phyloP scores from a whole-genome alignment of 2,797 vertebrate species.

The Thaleichthys pacificus region DNA sequence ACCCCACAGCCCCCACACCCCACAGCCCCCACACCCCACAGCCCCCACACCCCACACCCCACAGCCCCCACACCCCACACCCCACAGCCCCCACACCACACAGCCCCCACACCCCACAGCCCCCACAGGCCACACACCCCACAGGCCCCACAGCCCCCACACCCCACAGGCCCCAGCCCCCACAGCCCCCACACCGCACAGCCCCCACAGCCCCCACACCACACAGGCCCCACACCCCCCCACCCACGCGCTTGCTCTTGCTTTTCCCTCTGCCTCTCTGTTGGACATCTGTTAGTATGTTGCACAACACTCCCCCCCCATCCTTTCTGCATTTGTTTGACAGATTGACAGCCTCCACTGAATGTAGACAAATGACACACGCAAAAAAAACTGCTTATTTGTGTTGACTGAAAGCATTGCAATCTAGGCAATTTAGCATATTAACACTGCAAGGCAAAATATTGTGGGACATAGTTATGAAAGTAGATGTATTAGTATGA shows the following conservation, averaged over 20 bases:
- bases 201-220: not conserved
- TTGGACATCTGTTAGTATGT: slow-evolving; percentile 45
- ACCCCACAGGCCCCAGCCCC: slow-evolving; percentile 12
- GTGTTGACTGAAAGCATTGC: slow-evolving; percentile 16
- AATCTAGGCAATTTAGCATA: slow-evolving; percentile 9
- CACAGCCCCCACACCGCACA: slow-evolving; percentile 18
- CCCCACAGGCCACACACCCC: not conserved
- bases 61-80: slow-evolving; percentile 9
- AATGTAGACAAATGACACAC: slow-evolving; percentile 46
- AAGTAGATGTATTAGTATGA: not conserved
- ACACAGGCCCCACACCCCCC: slow-evolving; percentile 28
- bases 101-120: slow-evolving; percentile 10
- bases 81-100: slow-evolving; percentile 9
- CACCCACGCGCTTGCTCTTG: slow-evolving; percentile 2
- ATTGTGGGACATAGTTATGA: not conserved
- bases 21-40: slow-evolving; percentile 6
- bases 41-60: slow-evolving; percentile 2
- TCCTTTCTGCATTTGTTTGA: slow-evolving; percentile 44
- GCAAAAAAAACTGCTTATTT: slow-evolving; percentile 48
- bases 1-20: slow-evolving; percentile 1
- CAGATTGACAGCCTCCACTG: slow-evolving; percentile 57
- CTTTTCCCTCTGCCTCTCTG: slow-evolving; percentile 27
- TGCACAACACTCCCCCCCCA: slow-evolving; percentile 25
- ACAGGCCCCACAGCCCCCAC: slow-evolving; percentile 5
- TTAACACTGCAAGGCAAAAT: not conserved